Conservation (phyloP, 2,797 vertebrate species). For the Squalus acanthias region DNA sequence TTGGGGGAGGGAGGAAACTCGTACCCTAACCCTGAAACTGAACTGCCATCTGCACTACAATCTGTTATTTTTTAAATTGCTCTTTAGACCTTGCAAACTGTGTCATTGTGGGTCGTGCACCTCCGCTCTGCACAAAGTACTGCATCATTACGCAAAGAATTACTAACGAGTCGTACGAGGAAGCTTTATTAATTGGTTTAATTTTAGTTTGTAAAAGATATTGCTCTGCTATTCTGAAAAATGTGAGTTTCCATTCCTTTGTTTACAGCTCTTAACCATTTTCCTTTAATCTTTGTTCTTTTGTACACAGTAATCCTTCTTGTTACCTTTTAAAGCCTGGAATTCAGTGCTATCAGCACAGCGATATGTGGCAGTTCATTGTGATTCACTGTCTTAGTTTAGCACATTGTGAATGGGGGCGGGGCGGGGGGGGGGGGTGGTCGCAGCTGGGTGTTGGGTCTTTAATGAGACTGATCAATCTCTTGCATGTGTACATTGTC, state of each 20-base stretch:
- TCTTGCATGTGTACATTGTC: conserved; percentile 16
- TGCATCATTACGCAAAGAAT: background rate
- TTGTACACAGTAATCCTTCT: background rate
- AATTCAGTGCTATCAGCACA: background rate
- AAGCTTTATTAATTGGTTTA: background rate
- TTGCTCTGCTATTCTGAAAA: background rate
- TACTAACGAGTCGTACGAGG: background rate
- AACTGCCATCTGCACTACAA: background rate
- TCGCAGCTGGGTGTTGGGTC: background rate
- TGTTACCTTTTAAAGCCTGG: background rate
- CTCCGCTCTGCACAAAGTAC: background rate
- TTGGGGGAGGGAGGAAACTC: background rate
- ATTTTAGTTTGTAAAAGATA: background rate
- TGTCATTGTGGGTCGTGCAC: background rate
- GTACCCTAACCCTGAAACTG: background rate
- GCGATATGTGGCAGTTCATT: background rate
- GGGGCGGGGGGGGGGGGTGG: background rate
- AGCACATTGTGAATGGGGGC: background rate
- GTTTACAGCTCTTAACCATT: background rate
- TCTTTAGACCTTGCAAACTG: background rate
- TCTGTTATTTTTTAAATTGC: background rate
- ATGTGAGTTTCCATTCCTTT: background rate
- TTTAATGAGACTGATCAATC: background rate
- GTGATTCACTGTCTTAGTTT: background rate
- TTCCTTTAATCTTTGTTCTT: background rate